phyloP scores from a whole-genome alignment of 2,888 invertebrate genomes.

The Uropetala carovei region DNA sequence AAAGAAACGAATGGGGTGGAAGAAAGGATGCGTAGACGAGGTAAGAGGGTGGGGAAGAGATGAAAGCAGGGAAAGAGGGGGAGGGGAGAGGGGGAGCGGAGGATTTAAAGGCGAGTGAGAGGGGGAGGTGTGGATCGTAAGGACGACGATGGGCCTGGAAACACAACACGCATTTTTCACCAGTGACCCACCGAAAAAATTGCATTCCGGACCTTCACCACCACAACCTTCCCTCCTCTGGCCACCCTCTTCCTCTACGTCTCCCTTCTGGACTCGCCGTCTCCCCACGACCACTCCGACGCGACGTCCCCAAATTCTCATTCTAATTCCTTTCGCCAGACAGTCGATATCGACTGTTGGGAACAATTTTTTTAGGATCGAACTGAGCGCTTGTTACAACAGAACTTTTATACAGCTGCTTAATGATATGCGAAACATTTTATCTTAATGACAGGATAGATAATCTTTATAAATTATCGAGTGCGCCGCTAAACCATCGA shows the following conservation, averaged over 20 bases:
- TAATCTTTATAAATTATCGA: too few relatives aligned
- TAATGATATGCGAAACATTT: too few relatives aligned
- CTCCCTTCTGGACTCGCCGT: background rate
- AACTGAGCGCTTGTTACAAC: too few relatives aligned
- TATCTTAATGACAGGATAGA: too few relatives aligned
- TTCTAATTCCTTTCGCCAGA: background rate
- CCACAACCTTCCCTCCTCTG: slow-evolving; percentile 35
- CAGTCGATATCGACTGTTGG: background rate
- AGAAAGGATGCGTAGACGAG: background rate
- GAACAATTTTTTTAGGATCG: background rate
- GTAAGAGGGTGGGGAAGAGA: background rate
- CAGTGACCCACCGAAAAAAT: slow-evolving; percentile 50
- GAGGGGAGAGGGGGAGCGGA: background rate
- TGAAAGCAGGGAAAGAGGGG: background rate
- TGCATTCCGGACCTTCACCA: slow-evolving; percentile 49
- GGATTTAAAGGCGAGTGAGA: background rate
- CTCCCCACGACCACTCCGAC: background rate
- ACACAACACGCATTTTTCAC: slow-evolving; percentile 58
- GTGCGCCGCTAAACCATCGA: too few relatives aligned
- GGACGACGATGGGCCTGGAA: background rate
- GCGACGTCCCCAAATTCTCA: background rate
- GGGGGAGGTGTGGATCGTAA: background rate
- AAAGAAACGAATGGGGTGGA: background rate
- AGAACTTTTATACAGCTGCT: too few relatives aligned
- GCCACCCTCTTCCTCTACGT: background rate